Base-by-base conservation (phyloP, 2,113 vertebrate species). In the Chionis minor region DNA sequence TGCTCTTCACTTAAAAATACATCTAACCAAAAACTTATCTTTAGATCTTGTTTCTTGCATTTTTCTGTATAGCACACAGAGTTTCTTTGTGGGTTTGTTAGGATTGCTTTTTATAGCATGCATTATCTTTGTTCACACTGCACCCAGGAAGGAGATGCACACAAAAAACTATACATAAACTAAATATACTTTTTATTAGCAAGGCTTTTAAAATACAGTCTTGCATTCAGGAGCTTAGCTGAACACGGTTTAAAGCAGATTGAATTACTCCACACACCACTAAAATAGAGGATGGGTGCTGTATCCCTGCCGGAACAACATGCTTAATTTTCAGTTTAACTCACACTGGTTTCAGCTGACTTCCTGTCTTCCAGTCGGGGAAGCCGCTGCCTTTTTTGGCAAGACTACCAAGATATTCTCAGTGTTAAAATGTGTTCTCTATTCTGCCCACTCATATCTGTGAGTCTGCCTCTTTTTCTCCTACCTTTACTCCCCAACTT, bases 151-250 rank as follows among this genome's bases (percentile, higher is more conserved):
- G 49, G 66, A 96, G 62, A 92, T 69, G 45, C 81, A 94, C 92
- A 70, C 94, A 77, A 42, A 38, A 38, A 38, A 38, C 38, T 38
- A 38, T 17, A 38, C 16, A 35, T 71, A 81, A 81, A 81, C 23
- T 47, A 91, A 87, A 82, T 81, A 67, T 2, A 56, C 7, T 90
- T 72, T 96, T 94, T 96, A 97, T 97, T 96, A 92, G 90, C 92
- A 91, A 86, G 81, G 90, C 58, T 96, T 80, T 88, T 92, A 52
- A 65, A 45, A 49, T 65, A 85, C 92, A 95, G 77, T 84, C 77
- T 82, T 82, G 70, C 61, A 59, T 72, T 62, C 81, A 81, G 78
- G 70, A 90, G 30, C 27, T 87, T 33, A 33, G 54, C 84, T 91
- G 81, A 77, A 33, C 58, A 35, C 12, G 73, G 18, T 63, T 89